Conservation (phyloP, 23 tunicate species). For the Phallusia fumigata region DNA sequence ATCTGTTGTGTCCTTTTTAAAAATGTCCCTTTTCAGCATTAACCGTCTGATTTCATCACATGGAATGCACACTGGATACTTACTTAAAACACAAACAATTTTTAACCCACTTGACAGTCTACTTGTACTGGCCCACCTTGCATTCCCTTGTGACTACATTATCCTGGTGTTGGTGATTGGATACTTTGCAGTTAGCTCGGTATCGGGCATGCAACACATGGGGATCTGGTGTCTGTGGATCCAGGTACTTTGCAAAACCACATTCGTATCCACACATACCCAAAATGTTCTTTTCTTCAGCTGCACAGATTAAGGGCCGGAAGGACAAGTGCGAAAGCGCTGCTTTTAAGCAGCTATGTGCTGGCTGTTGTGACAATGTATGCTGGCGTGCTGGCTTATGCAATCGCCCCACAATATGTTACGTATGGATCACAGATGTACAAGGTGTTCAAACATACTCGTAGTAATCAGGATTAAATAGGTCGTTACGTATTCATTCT, state of each 20-base stretch:
- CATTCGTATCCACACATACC: neutral
- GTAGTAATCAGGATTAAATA: too few relatives aligned
- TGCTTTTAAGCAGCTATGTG: constrained; percentile 32
- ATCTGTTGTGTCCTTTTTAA: neutral
- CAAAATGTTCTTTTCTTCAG: neutral
- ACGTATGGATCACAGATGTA: constrained; percentile 48
- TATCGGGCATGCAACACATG: constrained; percentile 56
- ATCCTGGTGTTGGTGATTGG: constrained; percentile 14
- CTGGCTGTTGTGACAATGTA: constrained; percentile 34
- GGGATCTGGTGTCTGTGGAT: constrained; percentile 49
- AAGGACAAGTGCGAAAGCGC: constrained; percentile 15
- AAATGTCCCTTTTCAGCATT: neutral
- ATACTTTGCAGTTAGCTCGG: constrained; percentile 28
- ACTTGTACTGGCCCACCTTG: constrained; percentile 17
- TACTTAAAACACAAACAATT: constrained; percentile 14
- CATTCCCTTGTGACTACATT: constrained; percentile 39
- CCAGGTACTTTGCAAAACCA: neutral
- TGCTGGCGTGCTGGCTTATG: constrained; percentile 28
- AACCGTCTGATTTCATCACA: constrained; percentile 27
- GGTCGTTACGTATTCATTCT: too few relatives aligned
- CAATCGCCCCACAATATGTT: constrained; percentile 41
- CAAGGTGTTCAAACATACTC: neutral
- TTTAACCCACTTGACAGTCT: constrained; percentile 28
- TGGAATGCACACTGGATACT: constrained; percentile 38
- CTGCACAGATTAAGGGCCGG: constrained; percentile 29